Conservation (phyloP, 2,113 vertebrate species). For the Lampris incognitus region DNA sequence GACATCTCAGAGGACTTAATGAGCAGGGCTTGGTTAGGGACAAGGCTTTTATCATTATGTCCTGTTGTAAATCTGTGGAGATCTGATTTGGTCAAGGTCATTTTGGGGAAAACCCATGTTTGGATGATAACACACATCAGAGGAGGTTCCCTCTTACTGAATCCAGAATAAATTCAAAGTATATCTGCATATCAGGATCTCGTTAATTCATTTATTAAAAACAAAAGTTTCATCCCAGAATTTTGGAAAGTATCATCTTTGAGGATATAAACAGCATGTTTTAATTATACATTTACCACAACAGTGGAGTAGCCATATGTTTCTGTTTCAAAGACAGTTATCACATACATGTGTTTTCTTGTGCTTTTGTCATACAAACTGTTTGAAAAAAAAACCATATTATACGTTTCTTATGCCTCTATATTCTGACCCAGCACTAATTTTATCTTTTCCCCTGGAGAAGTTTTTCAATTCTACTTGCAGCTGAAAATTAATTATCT, state of each 20-base stretch:
- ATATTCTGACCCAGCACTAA: too few species aligned
- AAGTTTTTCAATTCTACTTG: neutral
- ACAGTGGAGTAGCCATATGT: neutral
- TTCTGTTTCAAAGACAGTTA: slow-evolving; percentile 22
- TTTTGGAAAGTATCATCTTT: slow-evolving; percentile 26
- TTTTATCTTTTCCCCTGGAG: neutral
- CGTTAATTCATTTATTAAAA: slow-evolving; percentile 47
- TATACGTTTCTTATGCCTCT: too few species aligned
- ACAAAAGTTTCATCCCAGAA: slow-evolving; percentile 21
- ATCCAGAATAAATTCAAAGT: slow-evolving; percentile 3
- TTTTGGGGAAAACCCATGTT: neutral
- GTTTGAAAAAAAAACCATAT: slow-evolving; percentile 26
- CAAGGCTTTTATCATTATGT: slow-evolving; percentile 7
- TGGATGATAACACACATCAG: neutral
- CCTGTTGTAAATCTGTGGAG: neutral
- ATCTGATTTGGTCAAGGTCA: neutral
- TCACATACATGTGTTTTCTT: slow-evolving; percentile 6
- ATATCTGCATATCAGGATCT: slow-evolving; percentile 1
- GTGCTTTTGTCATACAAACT: slow-evolving; percentile 38
- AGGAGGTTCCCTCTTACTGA: neutral
- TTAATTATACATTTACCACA: slow-evolving; percentile 5
- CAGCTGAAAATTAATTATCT: slow-evolving; percentile 32
- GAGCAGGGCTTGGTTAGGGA: slow-evolving; percentile 1
- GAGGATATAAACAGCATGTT: slow-evolving; percentile 8
- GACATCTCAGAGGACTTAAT: slow-evolving; percentile 18